Percentiles rank a stretch among this genome's conserved stretches.
Conservation (phyloP, 2,113 vertebrate species). For the Melanotaenia duboulayi region DNA sequence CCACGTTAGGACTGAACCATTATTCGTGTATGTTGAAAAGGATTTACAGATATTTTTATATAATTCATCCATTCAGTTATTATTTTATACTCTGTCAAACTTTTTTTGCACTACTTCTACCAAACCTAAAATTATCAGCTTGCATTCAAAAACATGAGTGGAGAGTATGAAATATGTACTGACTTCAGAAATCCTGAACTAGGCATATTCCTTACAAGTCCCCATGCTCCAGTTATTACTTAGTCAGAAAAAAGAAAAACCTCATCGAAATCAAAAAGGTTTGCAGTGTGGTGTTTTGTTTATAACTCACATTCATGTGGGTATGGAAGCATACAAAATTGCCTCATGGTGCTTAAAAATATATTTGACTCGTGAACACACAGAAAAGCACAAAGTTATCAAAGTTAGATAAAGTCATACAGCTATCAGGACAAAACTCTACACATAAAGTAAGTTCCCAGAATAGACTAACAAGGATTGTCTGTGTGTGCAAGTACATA, state of each 20-base stretch:
- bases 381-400: conserved; percentile 38
- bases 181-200: conserved; percentile 43
- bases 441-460: conserved; percentile 28
- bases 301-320: conserved; percentile 33
- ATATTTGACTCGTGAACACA: conserved; percentile 24
- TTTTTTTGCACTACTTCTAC: conserved; percentile 17
- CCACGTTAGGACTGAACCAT: not conserved
- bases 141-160: conserved; percentile 36
- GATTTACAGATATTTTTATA: conserved; percentile 15
- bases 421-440: conserved; percentile 45
- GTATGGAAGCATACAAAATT: conserved; percentile 41
- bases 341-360: conserved; percentile 9
- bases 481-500: not conserved
- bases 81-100: conserved; percentile 18
- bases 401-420: conserved; percentile 59
- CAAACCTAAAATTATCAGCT: conserved; percentile 25
- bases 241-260: conserved; percentile 42
- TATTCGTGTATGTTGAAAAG: not conserved
- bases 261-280: conserved; percentile 41
- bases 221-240: conserved; percentile 34
- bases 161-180: conserved; percentile 42
- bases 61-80: not conserved
- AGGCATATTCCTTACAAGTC: conserved; percentile 43
- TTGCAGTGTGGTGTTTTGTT: conserved; percentile 42
- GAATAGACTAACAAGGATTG: conserved; percentile 30